Base-by-base conservation (phyloP, 2,888 invertebrate genomes). In the Asteroscopus sphinx region DNA sequence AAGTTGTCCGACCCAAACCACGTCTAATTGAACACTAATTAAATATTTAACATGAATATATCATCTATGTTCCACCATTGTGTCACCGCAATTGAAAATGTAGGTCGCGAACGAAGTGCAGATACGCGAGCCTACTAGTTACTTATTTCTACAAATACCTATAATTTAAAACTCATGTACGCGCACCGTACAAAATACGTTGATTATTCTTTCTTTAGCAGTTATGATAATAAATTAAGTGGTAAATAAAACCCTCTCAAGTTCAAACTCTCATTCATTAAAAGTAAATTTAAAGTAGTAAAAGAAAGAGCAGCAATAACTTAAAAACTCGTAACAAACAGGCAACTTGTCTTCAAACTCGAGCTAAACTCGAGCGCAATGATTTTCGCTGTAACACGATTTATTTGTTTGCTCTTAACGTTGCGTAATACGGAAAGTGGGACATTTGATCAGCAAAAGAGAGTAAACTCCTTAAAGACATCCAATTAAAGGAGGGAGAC, bases 401-500 rank as follows among this genome's bases (percentile, higher is more conserved):
- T 88, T 87, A 88, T 87, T 81, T 88, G 88, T 88, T 88, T 88
- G 80, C 80, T 64, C 53, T 53, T 63, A 79, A 56, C 51, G 48
- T 80, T 80, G 61, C 67, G 79, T 80, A 79, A 80, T 63, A 69
- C 73, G 76, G 77, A 77, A 85, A 85, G 72, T 83, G 57, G 83
- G 63, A 67, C 76, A 76, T 79, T 75, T 68, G 68, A 67, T 62
- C 51, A 62, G 72, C 57, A 53, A 51, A 71, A 76, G 61, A 69
- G 66, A 69, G 54, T 55, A 66, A 79, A 82, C 76, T 79, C 63
- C 79, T 73, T 79, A 78, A 80, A 79, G 79, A 81, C 77, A 78
- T 88, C 83, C 83, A 87, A 88, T 87, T 88, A 87, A 83, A 83
- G 80, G 64, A 54, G 59, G 59, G 77, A 73, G 78, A 77, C 69